Evolutionary conservation across 1,140 invertebrate genomes (phyloP).

Genomic region (Arion vulgaris): DNA sequence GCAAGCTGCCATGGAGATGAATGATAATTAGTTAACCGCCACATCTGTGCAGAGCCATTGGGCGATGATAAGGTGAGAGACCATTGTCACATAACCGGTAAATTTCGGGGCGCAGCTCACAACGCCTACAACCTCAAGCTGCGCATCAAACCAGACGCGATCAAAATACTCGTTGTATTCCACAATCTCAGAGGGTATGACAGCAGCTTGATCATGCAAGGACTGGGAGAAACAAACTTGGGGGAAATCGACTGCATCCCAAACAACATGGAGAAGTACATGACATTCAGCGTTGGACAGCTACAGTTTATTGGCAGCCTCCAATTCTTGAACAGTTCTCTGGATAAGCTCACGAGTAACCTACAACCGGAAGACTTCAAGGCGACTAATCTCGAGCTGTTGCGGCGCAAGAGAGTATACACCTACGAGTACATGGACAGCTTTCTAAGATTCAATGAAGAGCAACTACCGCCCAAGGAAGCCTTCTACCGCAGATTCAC

Average conservation of each 20-base stretch:
- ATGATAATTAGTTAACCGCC: not conserved
- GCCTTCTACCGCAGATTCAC: no score
- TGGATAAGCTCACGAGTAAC: not conserved
- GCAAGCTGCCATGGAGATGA: not conserved
- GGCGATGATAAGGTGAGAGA: not conserved
- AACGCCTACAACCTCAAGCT: not conserved
- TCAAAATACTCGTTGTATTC: constrained; percentile 20
- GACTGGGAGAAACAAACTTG: no score
- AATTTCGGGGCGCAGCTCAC: not conserved
- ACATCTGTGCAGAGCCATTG: not conserved
- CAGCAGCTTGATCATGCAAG: not conserved
- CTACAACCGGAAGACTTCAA: not conserved
- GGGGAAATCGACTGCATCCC: not conserved
- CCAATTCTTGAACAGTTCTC: not conserved
- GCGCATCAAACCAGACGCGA: not conserved
- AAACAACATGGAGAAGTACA: not conserved
- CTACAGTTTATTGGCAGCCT: not conserved
- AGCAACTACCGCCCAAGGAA: not conserved
- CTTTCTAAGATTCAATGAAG: not conserved
- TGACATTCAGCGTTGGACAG: not conserved
- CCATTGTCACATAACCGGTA: not conserved
- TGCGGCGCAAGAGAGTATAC: not conserved
- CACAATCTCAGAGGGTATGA: constrained; percentile 18
- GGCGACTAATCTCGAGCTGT: not conserved
- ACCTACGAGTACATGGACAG: not conserved